Evolutionary conservation across 2,113 vertebrate species (phyloP).

Genomic region (Muscicapa adusta): DNA sequence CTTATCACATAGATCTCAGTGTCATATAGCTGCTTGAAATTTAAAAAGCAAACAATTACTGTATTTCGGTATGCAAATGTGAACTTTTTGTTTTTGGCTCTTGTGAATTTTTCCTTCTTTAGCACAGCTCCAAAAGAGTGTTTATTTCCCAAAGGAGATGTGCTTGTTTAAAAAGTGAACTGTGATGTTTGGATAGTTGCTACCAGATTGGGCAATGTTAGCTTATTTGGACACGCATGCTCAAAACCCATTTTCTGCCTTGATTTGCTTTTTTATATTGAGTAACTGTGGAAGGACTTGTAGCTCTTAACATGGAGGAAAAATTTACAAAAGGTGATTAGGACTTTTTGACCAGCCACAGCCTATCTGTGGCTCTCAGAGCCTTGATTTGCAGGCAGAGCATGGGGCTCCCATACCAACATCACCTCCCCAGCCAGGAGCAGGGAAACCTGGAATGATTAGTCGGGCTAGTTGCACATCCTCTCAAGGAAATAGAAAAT

Average conservation of each 20-base stretch:
- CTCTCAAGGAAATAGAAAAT: background rate
- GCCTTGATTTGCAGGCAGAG: background rate
- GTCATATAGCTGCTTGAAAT: background rate
- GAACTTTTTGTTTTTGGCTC: background rate
- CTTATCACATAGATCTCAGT: background rate
- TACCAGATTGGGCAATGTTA: background rate
- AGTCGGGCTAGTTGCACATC: fast-evolving
- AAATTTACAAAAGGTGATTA: background rate
- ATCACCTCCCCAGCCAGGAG: background rate
- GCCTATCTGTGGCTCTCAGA: background rate
- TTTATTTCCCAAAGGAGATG: background rate
- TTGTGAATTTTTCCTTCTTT: background rate
- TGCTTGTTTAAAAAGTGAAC: background rate
- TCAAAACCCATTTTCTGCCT: fast-evolving
- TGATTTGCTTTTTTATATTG: background rate
- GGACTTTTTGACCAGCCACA: background rate
- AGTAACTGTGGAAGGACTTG: background rate
- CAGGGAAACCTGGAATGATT: background rate
- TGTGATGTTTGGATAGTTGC: background rate
- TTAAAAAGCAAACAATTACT: background rate
- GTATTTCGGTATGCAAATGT: background rate
- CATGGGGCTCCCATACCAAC: too few species aligned
- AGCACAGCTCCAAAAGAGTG: background rate
- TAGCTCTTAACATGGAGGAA: background rate
- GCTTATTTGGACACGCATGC: background rate